Percentiles rank a stretch among this genome's conserved stretches.
Evolutionary conservation across 2,113 vertebrate genomes (phyloP).

Genomic region (Microcebus tavaratra): DNA sequence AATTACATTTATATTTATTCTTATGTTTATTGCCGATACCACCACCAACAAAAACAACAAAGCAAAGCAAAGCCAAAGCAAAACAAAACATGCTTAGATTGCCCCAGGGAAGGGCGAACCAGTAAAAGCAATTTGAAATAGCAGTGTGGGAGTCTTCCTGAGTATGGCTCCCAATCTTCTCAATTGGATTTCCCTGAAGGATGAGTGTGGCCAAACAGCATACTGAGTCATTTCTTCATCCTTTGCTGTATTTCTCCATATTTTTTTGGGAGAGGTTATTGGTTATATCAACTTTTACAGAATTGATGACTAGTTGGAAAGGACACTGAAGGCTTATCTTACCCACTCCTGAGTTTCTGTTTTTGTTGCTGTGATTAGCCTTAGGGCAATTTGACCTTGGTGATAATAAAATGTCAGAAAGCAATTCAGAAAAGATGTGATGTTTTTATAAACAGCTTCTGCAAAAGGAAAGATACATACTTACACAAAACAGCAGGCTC

Average conservation of each 20-base stretch:
- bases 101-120: background rate
- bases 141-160: background rate
- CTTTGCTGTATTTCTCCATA: background rate
- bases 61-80: background rate
- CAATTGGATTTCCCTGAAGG: background rate
- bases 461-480: background rate
- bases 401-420: background rate
- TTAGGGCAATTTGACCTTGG: background rate
- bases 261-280: background rate
- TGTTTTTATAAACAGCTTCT: background rate
- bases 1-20: no score
- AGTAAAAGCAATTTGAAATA: background rate
- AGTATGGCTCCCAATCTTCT: background rate
- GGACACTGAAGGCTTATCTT: background rate
- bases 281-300: background rate
- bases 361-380: background rate
- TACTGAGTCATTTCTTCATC: background rate
- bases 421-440: background rate
- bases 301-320: background rate
- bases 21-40: no score
- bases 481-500: background rate
- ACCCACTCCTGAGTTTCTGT: background rate
- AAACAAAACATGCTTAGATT: background rate
- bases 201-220: background rate
- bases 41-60: no score